Percentiles rank a stretch among this genome's conserved stretches.
Conservation (phyloP, 2,888 invertebrate species). For the Mesorhabditis sp. region DNA sequence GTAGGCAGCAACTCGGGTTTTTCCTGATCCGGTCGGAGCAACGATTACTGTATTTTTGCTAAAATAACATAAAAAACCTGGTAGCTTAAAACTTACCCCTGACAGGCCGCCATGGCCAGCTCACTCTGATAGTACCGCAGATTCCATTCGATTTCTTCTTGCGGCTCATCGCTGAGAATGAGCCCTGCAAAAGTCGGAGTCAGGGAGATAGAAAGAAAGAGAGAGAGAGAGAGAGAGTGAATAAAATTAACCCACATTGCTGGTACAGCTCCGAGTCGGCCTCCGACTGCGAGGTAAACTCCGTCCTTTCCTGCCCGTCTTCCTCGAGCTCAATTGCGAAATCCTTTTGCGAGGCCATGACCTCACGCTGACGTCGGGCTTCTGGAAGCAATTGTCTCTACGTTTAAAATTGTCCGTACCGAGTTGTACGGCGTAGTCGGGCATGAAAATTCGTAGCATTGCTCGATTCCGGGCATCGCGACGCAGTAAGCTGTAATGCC, state of each 20-base stretch:
- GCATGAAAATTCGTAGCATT: background rate
- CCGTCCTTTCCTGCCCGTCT: background rate
- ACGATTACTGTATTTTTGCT: constrained; percentile 46
- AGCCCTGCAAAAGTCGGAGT: too few relatives aligned
- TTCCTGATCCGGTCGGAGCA: constrained; percentile 55
- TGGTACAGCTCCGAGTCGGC: background rate
- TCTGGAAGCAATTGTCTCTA: too few relatives aligned
- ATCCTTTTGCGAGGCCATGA: background rate
- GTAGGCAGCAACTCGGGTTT: constrained; percentile 50
- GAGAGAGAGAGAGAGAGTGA: too few relatives aligned
- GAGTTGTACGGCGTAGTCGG: background rate
- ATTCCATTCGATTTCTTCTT: too few relatives aligned
- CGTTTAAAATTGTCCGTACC: too few relatives aligned
- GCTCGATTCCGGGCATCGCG: background rate
- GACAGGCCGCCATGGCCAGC: background rate
- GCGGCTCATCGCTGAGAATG: too few relatives aligned
- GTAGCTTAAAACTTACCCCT: too few relatives aligned
- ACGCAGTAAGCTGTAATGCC: too few relatives aligned
- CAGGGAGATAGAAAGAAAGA: too few relatives aligned
- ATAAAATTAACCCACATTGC: too few relatives aligned
- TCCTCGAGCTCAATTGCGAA: background rate
- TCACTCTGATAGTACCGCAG: background rate
- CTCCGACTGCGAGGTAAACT: background rate
- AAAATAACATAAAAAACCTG: too few relatives aligned
- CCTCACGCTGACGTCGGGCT: background rate